Base-by-base conservation (phyloP, 2,113 vertebrate genomes). In the Tylochromis polylepis region DNA sequence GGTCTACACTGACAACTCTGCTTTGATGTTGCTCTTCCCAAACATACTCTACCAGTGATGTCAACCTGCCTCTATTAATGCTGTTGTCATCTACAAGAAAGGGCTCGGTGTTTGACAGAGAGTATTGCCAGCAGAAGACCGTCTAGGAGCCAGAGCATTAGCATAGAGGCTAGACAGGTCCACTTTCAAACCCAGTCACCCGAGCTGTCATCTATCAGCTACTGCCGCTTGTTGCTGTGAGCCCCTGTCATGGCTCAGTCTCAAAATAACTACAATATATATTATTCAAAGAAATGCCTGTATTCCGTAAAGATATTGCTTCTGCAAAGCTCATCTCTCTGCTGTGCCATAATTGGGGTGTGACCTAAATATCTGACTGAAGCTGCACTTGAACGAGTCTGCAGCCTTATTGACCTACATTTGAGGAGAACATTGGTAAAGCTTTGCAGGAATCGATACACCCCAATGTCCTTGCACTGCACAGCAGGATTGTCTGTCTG, bases 101-200 rank as follows among this genome's bases (percentile, higher is more conserved):
- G 87, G 77, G 72, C 78, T 75, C 11, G 43, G 75, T 38, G 81
- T 75, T 83, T 8, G 59, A 60, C 34, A 5, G 81, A 89, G 89
- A 88, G 88, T 65, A 36, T 82, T 79, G 85, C 88, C 86, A 91
- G 79, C 79, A 91, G 60, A 90, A 79, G 87, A 83, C 87, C 85
- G 91, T 94, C 95, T 95, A 92, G 88, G 85, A 93, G 91, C 87
- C 87, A 82, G 85, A 91, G 89, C 92, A 95, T 96, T 95, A 96
- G 95, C 95, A 96, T 95, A 95, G 93, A 91, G 88, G 88, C 94
- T 84, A 96, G 95, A 96, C 95, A 96, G 93, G 93, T 94, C 94
- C 92, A 90, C 90, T 95, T 89, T 93, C 82, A 93, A 87, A 88
- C 88, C 91, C 89, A 90, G 85, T 94, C 94, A 93, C 87, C 87